Percentiles rank a stretch among this genome's conserved stretches.
These are phyloP conservation scores for Copidosoma aretas DNA, from an alignment of 2,888 invertebrate species.

Conservation along the genomic window DNA sequence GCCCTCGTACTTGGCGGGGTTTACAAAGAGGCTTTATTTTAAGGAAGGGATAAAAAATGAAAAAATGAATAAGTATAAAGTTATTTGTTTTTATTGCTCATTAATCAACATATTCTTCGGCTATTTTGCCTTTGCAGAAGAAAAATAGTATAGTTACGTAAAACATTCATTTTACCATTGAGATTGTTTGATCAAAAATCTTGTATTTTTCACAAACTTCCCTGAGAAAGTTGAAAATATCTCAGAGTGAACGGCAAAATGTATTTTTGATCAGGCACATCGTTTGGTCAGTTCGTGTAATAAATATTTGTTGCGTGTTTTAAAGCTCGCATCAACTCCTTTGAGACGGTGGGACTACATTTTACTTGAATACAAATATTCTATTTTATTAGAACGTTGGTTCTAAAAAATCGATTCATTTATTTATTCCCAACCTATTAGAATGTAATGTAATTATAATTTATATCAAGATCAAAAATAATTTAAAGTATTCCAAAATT, in stretches of 20 bases:
- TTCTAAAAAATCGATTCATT: too few species aligned
- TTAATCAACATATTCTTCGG: too few species aligned
- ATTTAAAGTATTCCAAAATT: not conserved
- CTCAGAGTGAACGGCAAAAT: too few species aligned
- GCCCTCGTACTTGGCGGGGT: not conserved
- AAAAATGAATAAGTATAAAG: not conserved
- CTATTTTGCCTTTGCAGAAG: too few species aligned
- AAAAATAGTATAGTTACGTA: too few species aligned
- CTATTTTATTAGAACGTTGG: not conserved
- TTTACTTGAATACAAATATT: constrained; percentile 10
- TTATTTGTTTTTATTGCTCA: constrained; percentile 14
- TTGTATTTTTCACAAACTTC: too few species aligned
- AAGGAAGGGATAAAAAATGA: not conserved
- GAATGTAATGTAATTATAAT: not conserved
- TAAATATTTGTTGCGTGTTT: too few species aligned
- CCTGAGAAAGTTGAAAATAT: too few species aligned
- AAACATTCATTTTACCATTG: too few species aligned
- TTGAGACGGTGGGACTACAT: constrained; percentile 31
- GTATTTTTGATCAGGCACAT: too few species aligned
- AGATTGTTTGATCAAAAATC: too few species aligned
- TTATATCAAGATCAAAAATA: not conserved
- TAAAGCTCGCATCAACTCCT: constrained; percentile 6
- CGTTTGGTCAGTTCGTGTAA: constrained; percentile 22
- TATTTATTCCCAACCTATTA: too few species aligned
- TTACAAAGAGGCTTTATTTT: not conserved